Evolutionary conservation across 2,113 vertebrate species (phyloP), one percentile per base, ranked within the genome.

Genomic region (Hippolais icterina): DNA sequence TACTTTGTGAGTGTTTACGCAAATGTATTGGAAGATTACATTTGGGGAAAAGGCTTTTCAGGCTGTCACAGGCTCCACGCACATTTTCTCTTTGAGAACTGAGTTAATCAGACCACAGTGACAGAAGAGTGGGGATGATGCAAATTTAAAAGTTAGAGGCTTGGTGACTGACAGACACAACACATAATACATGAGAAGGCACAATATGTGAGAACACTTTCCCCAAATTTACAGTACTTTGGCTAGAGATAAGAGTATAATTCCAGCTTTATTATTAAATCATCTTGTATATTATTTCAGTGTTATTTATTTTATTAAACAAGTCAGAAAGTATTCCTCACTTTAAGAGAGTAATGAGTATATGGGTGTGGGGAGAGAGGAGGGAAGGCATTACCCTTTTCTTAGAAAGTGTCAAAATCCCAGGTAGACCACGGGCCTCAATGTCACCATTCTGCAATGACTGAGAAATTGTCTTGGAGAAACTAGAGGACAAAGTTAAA

Each of bases 21-120:
- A 95, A 92, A 89, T 72, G 37, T 89, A 31, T 49, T 87, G 44
- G 56, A 82, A 96, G 87, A 84, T 82, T 82, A 71, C 42, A 37
- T 89, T 79, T 52, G 52, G 47, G 47, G 49, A 49, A 94, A 83
- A 91, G 84, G 57, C 53, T 84, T 87, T 94, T 60, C 54, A 87
- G 54, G n/a, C 56, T 78, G 74, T 78, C 64, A 52, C 28, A 47
- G 47, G 15, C 46, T 89, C 23, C 81, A 64, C 25, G 60, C 11
- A 46, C 24, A 29, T 87, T 91, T 91, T 78, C 37, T 46, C 5
- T 82, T 52, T 79, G 47, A 82, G 57, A 87, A 28, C 23, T 0
- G 18, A 94, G 49, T 81, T 87, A 91, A 59, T 91, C 44, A 77
- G 69, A 87, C 28, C 53, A 57, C 69, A 20, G 7, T 33, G 77